Conservation (phyloP, 2,888 invertebrate genomes). For the Acronicta alni region DNA sequence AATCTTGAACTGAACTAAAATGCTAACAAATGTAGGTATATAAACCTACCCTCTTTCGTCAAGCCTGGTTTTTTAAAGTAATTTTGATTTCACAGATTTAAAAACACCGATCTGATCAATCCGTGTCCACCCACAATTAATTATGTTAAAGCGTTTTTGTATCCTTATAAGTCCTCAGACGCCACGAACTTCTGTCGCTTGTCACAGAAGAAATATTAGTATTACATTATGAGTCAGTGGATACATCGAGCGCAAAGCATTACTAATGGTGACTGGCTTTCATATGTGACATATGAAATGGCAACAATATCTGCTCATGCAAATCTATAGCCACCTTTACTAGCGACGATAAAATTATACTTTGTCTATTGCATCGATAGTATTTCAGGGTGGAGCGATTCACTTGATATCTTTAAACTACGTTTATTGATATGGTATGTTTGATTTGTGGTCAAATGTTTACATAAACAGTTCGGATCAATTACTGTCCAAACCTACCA, state of each 20-base stretch:
- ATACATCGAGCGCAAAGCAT: constrained; percentile 32
- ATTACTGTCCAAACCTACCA: constrained; percentile 55
- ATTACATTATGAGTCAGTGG: constrained; percentile 37
- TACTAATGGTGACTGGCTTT: constrained; percentile 41
- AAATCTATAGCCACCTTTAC: constrained; percentile 40
- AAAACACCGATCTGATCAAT: constrained; percentile 40
- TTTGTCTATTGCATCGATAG: constrained; percentile 26
- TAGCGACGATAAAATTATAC: constrained; percentile 34
- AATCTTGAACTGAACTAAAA: not conserved
- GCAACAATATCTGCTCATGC: constrained; percentile 35
- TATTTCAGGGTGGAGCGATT: not conserved
- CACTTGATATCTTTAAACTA: not conserved
- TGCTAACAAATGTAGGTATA: no score
- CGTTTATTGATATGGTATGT: not conserved
- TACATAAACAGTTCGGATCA: constrained; percentile 12
- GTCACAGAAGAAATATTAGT: constrained; percentile 41
- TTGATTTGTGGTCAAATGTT: not conserved
- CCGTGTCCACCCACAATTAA: constrained; percentile 45
- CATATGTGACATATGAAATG: constrained; percentile 39
- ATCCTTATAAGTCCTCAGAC: constrained; percentile 29
- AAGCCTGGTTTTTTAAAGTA: constrained; percentile 3
- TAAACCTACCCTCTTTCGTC: no score
- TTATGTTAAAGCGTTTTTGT: constrained; percentile 36
- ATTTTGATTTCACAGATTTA: constrained; percentile 11
- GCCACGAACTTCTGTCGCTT: constrained; percentile 38